A percentile compares a stretch with the other conserved stretches of the same genome.
Conservation (phyloP, 2,113 vertebrate species). For the Poeciliopsis prolifica region DNA sequence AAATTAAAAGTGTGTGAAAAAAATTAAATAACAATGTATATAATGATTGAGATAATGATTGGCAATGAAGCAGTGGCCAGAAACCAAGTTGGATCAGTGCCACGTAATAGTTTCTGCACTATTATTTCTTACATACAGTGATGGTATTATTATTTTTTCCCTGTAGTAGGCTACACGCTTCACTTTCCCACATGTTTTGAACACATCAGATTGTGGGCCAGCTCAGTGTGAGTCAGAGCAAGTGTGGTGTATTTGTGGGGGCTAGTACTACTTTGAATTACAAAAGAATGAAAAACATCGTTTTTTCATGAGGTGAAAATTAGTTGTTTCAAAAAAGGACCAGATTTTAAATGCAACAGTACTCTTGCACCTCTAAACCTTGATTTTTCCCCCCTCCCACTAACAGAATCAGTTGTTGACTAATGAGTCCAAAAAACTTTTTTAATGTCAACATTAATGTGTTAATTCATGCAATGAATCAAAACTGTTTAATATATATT, state of each 20-base stretch:
- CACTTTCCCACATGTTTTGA: constrained; percentile 40
- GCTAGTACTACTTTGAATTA: constrained; percentile 30
- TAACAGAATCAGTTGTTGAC: no score
- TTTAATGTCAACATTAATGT: no score
- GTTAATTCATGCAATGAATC: no score
- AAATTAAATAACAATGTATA: constrained; percentile 23
- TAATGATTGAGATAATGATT: constrained; percentile 7
- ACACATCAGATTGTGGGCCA: constrained; percentile 36
- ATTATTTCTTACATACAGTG: constrained; percentile 34
- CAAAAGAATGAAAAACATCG: constrained; percentile 26
- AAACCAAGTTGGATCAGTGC: constrained; percentile 26
- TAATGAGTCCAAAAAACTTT: no score
- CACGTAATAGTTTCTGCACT: constrained; percentile 12
- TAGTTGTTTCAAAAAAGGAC: not conserved
- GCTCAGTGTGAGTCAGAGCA: constrained; percentile 54
- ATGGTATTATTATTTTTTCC: constrained; percentile 31
- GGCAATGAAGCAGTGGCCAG: constrained; percentile 1
- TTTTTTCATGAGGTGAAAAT: constrained; percentile 31
- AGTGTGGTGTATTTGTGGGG: constrained; percentile 30
- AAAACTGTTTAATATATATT: no score
- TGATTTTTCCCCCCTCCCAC: not conserved
- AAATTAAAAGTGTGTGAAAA: not conserved
- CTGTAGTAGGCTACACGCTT: constrained; percentile 33
- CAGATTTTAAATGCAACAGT: constrained; percentile 5
- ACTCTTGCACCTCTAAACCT: not conserved